Evolutionary conservation across 2,888 invertebrate species (phyloP), one percentile per base, ranked within the genome.

Genomic region (Drosophila pseudotalamancana): DNA sequence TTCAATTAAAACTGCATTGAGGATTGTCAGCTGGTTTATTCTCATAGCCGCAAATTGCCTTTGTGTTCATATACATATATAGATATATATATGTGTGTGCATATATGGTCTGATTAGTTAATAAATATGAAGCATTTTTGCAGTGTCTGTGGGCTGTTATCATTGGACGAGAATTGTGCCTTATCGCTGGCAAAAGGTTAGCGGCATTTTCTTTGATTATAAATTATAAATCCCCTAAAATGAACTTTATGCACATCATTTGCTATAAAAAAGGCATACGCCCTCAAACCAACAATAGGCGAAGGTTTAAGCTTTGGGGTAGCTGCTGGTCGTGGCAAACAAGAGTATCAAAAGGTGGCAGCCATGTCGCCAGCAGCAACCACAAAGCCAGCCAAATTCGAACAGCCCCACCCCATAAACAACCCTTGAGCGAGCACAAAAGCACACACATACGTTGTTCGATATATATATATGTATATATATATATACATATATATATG

Each of bases 151-250:
- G 31, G 6, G 14, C 37, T 70, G 29, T 72, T 72, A 70, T 72
- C 70, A 37, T 70, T 37, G 49, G 35, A 18, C 14, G 32, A 16
- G 39, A 16, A 14, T 12, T 50, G 29, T 45, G 43, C 27, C 55
- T 63, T 74, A 72, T 72, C 72, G 35, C 51, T 29, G 34, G 43
- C 48, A 32, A 54, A 53, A 69, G 74, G 70, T 74, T 69, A 72
- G 69, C 74, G 63, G 49, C 42, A 57, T 69, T 74, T 74, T 43
- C 70, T 74, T 74, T 72, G 70, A 74, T 68, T 60, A 63, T 45
- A 73, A 40, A 51, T 37, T 43, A 43, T 43, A 43, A 29, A 29
- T 43, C 27, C 29, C 12, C 32, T 0, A 67, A 49, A 72, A 68
- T 54, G 40, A 51, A 42, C 40, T 55, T 43, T 25, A 65, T 72